Conservation (phyloP, 2,113 vertebrate genomes). For the Phylloscopus whistleri region DNA sequence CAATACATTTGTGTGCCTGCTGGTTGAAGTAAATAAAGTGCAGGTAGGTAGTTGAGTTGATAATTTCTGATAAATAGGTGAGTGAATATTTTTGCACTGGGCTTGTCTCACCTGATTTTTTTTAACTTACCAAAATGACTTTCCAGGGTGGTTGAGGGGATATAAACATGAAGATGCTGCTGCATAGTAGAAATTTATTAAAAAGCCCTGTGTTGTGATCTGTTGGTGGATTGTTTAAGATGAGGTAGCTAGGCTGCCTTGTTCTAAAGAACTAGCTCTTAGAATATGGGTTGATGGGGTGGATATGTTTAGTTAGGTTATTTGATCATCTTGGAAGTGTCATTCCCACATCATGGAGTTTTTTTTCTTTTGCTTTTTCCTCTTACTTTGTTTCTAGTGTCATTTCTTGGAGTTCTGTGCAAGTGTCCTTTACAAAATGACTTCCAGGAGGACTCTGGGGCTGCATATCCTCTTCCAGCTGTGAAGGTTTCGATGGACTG, state of each 20-base stretch:
- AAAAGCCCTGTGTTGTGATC: background rate
- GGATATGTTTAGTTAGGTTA: background rate
- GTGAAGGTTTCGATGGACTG: conserved; percentile 98
- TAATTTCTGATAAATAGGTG: background rate
- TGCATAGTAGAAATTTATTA: background rate
- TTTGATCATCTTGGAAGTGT: background rate
- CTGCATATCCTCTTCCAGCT: conserved; percentile 91
- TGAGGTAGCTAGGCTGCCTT: background rate
- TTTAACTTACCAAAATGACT: background rate
- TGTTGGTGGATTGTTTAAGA: background rate
- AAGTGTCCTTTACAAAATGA: conserved; percentile 88
- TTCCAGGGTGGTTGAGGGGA: background rate
- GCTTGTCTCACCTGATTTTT: background rate
- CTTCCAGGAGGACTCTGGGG: conserved; percentile 85
- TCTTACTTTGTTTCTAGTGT: conserved; percentile 76
- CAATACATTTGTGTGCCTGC: background rate
- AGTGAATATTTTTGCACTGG: background rate
- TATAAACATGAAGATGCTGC: background rate
- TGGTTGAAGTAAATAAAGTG: background rate
- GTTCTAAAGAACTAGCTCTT: background rate
- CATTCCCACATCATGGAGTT: background rate
- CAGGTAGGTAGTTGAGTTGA: background rate
- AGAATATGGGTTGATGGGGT: background rate
- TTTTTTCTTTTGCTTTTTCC: background rate
- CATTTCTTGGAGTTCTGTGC: conserved; percentile 94